Evolutionary conservation across 2,888 invertebrate species (phyloP), one percentile per base, ranked within the genome.

Genomic region (Drosophila dives): DNA sequence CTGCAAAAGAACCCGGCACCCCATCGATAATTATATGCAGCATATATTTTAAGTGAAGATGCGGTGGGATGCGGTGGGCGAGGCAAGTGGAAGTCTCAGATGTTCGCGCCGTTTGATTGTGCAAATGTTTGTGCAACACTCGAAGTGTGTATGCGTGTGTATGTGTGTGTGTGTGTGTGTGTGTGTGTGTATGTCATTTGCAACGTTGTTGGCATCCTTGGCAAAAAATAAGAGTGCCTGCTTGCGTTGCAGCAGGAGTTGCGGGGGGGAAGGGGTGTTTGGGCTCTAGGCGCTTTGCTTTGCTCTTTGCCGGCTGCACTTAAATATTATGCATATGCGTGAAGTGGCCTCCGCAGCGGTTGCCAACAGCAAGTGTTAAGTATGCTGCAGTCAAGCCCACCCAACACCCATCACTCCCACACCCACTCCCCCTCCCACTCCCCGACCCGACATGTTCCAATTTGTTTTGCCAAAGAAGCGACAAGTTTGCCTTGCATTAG

Each of bases 21-120:
- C 84, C 85, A 88, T 86, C 85, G 88, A 86, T 86, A 90, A 86
- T 86, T 90, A 86, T 90, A 76, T 90, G 90, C 71, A 72, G 89
- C 90, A 86, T 89, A 77, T 74, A 90, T 86, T 90, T 81, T 38
- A 26, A n/a, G 26, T 55, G 55, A 12, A 38, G 45, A 23, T 45
- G 45, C 15, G 15, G 45, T 61, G 15, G 45, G 64, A 38, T 53
- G 49, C 48, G 49, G 38, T 40, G 7, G 36, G 34, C 17, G 49
- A 12, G 40, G 68, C 17, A 48, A 38, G 59, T n/a, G 38, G 53
- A 63, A 58, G 56, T 36, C 51, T 26, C n/a, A 33, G 56, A 65
- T 54, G 45, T 49, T 71, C 74, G 70, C 85, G 65, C 67, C 81
- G 83, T 87, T 89, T 87, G 89, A 71, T 82, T 77, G 63, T 60